Base-by-base conservation (phyloP, 2,888 invertebrate species). In the Fabriciana adippe region DNA sequence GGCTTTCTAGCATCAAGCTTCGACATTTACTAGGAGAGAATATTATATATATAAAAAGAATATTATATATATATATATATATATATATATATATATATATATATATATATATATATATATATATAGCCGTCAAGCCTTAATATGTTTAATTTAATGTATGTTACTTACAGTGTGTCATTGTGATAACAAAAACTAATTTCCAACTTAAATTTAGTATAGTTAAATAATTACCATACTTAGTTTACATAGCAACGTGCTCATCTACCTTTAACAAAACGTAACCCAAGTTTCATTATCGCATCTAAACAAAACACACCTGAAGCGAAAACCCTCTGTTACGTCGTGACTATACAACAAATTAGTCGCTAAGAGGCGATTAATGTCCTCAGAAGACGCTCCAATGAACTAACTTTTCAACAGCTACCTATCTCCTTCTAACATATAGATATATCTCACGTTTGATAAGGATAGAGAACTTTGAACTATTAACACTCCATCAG, bases 351-450 rank as follows among this genome's bases (percentile, higher is more conserved):
- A 67, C 69, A 73, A 72, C 71, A 71, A 72, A 73, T 71, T 71
- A 70, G 70, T 72, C 69, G 69, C 69, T 69, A 73, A 67, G 63
- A 71, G 73, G 67, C 69, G 71, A 74, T 74, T 73, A 74, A 74
- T 74, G 73, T 69, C 67, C 74, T 69, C 64, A 66, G 67, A 72
- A 71, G 74, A 73, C 71, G 70, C 69, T 68, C 69, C 70, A 70
- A 72, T 75, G 75, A 72, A 74, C 73, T 72, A 67, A 69, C 67
- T 62, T 72, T 76, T 74, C 73, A 71, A 66, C 74, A 66, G 47
- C 56, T 66, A 48, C 55, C 56, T 57, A 50, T 76, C 77, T 67
- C 69, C 35, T 55, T 78, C 71, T 70, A 63, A 67, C 69, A 53
- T 62, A 59, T 31, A 45, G 55, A 0, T 47, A 45, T 53, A 18